These are phyloP conservation scores for Diplosoma virens DNA, from an alignment of 23 tunicate genomes.

Conservation along the genomic window DNA sequence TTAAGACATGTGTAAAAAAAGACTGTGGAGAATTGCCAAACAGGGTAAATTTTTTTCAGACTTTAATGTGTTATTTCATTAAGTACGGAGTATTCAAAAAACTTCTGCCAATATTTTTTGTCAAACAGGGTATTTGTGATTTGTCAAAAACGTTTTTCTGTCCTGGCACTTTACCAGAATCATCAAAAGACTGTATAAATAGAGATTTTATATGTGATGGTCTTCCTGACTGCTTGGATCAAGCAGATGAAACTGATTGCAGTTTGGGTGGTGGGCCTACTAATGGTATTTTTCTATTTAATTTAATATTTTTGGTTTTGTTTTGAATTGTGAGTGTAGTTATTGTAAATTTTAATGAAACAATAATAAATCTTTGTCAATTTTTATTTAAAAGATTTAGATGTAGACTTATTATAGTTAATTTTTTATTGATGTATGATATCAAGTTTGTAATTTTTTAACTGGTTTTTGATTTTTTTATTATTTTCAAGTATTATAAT, in stretches of 20 bases:
- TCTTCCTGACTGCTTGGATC: conserved; percentile 60
- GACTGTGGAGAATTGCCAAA: background rate
- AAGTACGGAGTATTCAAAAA: background rate
- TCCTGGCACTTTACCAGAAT: background rate
- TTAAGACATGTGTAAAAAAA: conserved; percentile 24
- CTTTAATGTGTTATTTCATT: background rate
- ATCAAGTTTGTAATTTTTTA: too few species aligned
- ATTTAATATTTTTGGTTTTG: background rate
- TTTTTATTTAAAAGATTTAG: too few species aligned
- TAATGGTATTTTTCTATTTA: conserved; percentile 28
- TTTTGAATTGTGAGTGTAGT: background rate
- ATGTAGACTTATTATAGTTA: too few species aligned
- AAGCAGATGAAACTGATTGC: conserved; percentile 58
- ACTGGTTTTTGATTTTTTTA: too few species aligned
- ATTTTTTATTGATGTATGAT: too few species aligned
- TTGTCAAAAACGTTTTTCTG: conserved; percentile 1
- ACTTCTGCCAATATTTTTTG: background rate
- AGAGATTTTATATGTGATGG: conserved; percentile 67
- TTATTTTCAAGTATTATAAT: too few species aligned
- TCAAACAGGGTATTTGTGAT: conserved; percentile 4
- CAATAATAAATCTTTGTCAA: too few species aligned
- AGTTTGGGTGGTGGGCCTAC: conserved; percentile 56
- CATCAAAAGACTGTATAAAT: conserved; percentile 22
- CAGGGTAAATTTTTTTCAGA: background rate
- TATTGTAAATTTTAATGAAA: background rate